Percentiles rank a stretch among this genome's conserved stretches.
phyloP scores from a whole-genome alignment of 2,888 invertebrate genomes.

The Conchocele bisecta region DNA sequence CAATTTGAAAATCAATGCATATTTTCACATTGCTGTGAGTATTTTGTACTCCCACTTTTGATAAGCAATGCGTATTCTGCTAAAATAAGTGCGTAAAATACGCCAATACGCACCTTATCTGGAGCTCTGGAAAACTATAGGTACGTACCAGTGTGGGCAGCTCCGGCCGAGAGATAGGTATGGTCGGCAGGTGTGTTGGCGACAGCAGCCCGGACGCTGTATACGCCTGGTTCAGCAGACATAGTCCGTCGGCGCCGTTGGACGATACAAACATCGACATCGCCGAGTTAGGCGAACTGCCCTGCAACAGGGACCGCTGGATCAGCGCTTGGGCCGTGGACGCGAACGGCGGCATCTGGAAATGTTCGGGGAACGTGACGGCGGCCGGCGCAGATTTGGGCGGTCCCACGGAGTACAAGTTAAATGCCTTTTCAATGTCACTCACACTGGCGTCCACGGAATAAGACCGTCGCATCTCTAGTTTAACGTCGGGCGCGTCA shows the following conservation, averaged over 20 bases:
- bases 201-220: constrained; percentile 45
- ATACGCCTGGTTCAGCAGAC: constrained; percentile 44
- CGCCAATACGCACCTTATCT: no score
- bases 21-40: no score
- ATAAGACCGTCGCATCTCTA: no score
- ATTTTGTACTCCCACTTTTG: no score
- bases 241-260: constrained; percentile 54
- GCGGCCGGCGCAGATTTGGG: constrained; percentile 44
- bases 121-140: no score
- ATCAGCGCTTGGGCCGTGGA: constrained; percentile 59
- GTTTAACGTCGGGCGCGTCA: no score
- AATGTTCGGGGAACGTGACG: constrained; percentile 47
- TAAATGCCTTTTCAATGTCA: constrained; percentile 56
- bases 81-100: no score
- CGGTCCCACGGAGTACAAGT: constrained; percentile 32
- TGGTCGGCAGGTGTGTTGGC: constrained; percentile 34
- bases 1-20: no score
- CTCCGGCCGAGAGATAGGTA: constrained; percentile 39
- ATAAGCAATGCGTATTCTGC: no score
- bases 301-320: constrained; percentile 56
- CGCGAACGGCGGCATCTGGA: constrained; percentile 69
- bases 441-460: no score
- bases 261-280: constrained; percentile 56
- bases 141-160: no score
- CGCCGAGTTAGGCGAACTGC: constrained; percentile 55